Evolutionary conservation across 2,888 invertebrate species (phyloP).

Genomic region (Anoplius nigerrimus): DNA sequence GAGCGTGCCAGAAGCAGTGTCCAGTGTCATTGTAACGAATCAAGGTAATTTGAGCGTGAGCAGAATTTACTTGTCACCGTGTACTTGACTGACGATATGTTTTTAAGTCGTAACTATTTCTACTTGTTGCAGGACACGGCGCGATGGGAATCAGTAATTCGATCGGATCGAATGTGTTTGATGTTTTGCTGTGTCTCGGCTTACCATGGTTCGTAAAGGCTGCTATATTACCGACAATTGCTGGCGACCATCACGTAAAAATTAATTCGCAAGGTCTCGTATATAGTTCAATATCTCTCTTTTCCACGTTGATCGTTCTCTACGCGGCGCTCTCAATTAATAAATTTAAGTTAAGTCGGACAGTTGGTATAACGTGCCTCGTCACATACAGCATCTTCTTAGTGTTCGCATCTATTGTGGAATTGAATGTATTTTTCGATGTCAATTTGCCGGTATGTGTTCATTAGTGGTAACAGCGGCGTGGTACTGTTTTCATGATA

Average conservation of each 20-base stretch:
- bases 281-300: conserved; percentile 85
- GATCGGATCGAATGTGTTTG: conserved; percentile 89
- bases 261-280: conserved; percentile 87
- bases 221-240: conserved; percentile 78
- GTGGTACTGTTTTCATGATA: too few relatives aligned
- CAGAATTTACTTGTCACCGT: neutral
- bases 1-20: conserved; percentile 91
- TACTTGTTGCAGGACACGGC: conserved; percentile 78
- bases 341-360: conserved; percentile 83
- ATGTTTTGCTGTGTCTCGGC: conserved; percentile 86
- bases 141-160: conserved; percentile 89
- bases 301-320: conserved; percentile 84
- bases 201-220: conserved; percentile 87
- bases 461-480: conserved; percentile 66
- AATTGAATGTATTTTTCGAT: conserved; percentile 85
- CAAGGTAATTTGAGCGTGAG: conserved; percentile 79
- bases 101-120: too few relatives aligned
- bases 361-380: conserved; percentile 82
- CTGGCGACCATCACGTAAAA: conserved; percentile 79
- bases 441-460: conserved; percentile 85
- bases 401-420: conserved; percentile 83
- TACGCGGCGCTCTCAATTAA: conserved; percentile 82
- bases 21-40: conserved; percentile 88
- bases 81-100: neutral
- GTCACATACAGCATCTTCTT: conserved; percentile 82